phyloP scores from a whole-genome alignment of 2,888 invertebrate genomes.

The Branchipolynoe longqiensis region DNA sequence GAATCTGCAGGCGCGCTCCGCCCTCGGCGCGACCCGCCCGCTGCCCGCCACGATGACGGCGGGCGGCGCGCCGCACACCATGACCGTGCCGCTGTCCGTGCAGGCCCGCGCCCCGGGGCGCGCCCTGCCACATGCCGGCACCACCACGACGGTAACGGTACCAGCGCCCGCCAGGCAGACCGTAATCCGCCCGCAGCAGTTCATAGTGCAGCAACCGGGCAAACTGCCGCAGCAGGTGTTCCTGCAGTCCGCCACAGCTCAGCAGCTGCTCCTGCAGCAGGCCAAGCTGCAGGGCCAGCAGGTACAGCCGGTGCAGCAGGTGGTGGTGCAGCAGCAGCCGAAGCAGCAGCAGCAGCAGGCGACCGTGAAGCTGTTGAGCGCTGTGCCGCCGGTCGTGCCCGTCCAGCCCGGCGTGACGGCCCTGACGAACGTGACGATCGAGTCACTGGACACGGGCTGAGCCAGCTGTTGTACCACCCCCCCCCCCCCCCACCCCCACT shows the following conservation, averaged over 20 bases:
- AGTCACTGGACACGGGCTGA: slow-evolving; percentile 40
- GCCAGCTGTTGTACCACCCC: too few relatives aligned
- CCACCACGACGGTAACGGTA: too few relatives aligned
- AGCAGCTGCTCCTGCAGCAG: slow-evolving; percentile 37
- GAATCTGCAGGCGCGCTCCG: slow-evolving; percentile 33
- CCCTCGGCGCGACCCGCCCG: neutral
- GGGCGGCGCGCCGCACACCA: neutral
- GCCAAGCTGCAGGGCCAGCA: slow-evolving; percentile 42
- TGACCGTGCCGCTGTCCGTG: slow-evolving; percentile 23
- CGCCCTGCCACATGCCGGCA: neutral
- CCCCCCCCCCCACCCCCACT: too few relatives aligned
- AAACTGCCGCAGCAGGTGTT: slow-evolving; percentile 45
- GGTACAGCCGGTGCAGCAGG: slow-evolving; percentile 15
- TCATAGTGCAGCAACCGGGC: slow-evolving; percentile 40
- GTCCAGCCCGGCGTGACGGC: neutral
- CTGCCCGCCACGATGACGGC: neutral
- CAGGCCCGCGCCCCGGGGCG: slow-evolving; percentile 20
- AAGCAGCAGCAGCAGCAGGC: neutral
- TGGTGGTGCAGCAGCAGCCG: neutral
- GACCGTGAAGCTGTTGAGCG: neutral
- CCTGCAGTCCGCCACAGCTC: slow-evolving; percentile 6
- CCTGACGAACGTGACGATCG: slow-evolving; percentile 30
- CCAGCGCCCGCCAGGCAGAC: slow-evolving; percentile 26
- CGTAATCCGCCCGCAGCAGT: slow-evolving; percentile 38
- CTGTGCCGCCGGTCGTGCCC: too few relatives aligned